Percentiles rank a stretch among this genome's conserved stretches.
These are phyloP conservation scores for Ceratoteleas bidentatus DNA, from an alignment of 1,140 invertebrate genomes.

Conservation along the genomic window DNA sequence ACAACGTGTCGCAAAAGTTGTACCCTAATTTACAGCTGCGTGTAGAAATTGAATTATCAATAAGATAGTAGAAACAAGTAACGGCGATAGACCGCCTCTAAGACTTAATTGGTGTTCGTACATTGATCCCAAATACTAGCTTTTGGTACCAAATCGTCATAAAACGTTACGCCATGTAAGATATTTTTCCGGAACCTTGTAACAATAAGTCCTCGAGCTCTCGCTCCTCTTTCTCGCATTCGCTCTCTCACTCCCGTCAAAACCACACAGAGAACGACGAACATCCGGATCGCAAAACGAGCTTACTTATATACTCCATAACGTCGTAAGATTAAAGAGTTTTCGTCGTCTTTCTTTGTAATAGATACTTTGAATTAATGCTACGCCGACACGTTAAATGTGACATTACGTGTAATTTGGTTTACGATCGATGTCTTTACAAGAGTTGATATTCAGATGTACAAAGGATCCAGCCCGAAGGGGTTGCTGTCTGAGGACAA, in stretches of 20 bases:
- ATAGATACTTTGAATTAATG: conserved; percentile 38
- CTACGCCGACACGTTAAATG: conserved; percentile 45
- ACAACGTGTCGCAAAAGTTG: conserved; percentile 34
- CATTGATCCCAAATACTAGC: conserved; percentile 78
- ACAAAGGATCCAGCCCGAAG: conserved; percentile 44
- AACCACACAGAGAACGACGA: conserved; percentile 33
- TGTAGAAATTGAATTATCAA: conserved; percentile 66
- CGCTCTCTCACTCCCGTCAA: no score
- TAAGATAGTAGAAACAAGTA: conserved; percentile 70
- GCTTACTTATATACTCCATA: conserved; percentile 34
- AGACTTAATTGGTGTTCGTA: conserved; percentile 82
- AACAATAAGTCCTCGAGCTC: conserved; percentile 17
- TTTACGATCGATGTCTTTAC: conserved; percentile 60
- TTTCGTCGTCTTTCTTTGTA: conserved; percentile 56
- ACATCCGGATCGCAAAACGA: conserved; percentile 34
- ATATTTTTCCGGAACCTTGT: conserved; percentile 2
- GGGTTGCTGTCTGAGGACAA: conserved; percentile 26
- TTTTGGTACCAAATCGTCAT: conserved; percentile 73
- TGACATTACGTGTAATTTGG: conserved; percentile 50
- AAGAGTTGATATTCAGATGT: conserved; percentile 50
- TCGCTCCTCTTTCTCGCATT: neutral
- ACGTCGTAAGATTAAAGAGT: conserved; percentile 41
- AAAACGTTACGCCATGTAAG: conserved; percentile 39
- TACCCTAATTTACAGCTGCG: conserved; percentile 44
- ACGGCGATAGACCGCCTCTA: conserved; percentile 79